Conservation (phyloP, 2,797 vertebrate genomes). For the Tenualosa ilisha region DNA sequence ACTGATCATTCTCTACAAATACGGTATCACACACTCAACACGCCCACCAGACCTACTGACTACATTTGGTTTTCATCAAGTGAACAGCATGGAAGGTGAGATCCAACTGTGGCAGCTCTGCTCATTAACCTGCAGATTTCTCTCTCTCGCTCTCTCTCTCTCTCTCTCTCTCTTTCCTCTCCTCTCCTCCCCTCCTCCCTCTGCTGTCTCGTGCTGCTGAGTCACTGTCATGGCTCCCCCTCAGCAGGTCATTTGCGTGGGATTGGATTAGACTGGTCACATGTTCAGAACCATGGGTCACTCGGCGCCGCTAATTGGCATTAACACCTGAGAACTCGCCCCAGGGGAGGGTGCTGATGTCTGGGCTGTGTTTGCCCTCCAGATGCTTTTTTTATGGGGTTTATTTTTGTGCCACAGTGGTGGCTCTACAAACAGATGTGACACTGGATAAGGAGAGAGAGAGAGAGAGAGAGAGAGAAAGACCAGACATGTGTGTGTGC, state of each 20-base stretch:
- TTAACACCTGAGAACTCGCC: neutral
- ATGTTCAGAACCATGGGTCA: slow-evolving; percentile 4
- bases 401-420: neutral
- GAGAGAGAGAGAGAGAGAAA: neutral
- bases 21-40: neutral
- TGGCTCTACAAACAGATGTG: neutral
- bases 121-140: neutral
- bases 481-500: no score
- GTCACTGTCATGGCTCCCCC: slow-evolving; percentile 36
- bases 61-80: neutral
- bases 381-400: neutral
- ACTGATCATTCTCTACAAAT: neutral
- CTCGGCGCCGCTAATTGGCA: neutral
- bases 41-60: neutral
- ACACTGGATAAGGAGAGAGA: neutral
- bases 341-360: neutral
- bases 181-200: neutral
- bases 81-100: neutral
- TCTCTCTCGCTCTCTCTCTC: neutral
- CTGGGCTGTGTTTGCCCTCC: neutral
- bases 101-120: neutral
- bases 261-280: slow-evolving; percentile 33
- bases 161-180: neutral
- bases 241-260: neutral
- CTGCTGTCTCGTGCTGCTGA: slow-evolving; percentile 42